Evolutionary conservation across 2,888 invertebrate species (phyloP).

Genomic region (Noctua comes): DNA sequence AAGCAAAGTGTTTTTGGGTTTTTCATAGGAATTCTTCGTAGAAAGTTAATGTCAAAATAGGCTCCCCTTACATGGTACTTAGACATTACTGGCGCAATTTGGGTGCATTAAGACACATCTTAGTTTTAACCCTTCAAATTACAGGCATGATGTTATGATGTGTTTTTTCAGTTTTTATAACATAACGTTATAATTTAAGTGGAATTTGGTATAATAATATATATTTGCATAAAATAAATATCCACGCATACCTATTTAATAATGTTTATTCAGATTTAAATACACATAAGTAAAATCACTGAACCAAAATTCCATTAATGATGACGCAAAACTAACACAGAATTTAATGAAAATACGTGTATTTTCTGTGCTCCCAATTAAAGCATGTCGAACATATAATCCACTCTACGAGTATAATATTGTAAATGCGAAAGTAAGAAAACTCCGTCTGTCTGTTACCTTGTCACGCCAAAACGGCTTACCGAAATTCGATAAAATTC

Average conservation of each 20-base stretch:
- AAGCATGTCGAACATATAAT: constrained; percentile 17
- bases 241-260: background rate
- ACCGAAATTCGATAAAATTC: background rate
- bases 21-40: background rate
- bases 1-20: background rate
- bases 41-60: background rate
- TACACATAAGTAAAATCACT: background rate
- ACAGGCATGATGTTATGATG: background rate
- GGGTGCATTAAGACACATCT: background rate
- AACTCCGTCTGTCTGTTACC: background rate
- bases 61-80: background rate
- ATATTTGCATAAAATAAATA: background rate
- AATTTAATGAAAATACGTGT: constrained; percentile 12
- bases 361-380: background rate
- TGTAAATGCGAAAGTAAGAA: background rate
- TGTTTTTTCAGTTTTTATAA: background rate
- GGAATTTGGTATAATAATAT: background rate
- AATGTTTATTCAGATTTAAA: constrained; percentile 31
- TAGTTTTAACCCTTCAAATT: background rate
- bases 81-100: background rate
- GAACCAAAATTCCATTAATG: constrained; percentile 19
- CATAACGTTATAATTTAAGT: background rate
- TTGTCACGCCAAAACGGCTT: background rate
- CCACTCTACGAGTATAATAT: background rate
- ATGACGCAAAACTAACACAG: constrained; percentile 13